Conservation (phyloP, 2,888 invertebrate species). For the Philaethria dido region DNA sequence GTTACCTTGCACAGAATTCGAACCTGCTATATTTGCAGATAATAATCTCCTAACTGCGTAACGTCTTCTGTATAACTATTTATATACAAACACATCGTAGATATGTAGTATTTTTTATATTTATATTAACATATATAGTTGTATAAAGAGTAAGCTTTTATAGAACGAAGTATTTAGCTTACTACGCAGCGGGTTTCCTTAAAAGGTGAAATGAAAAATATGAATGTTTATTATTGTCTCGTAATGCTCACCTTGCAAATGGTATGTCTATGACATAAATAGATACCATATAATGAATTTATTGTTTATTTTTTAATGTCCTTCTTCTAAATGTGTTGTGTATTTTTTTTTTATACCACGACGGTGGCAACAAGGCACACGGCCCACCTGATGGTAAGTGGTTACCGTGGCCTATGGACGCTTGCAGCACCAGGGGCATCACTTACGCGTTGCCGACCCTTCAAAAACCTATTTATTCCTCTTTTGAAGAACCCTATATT, state of each 20-base stretch:
- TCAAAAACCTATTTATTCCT: no score
- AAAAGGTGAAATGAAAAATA: slow-evolving; percentile 20
- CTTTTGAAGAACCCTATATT: no score
- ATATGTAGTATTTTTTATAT: background rate
- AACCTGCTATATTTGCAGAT: background rate
- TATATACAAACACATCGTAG: background rate
- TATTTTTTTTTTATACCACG: no score
- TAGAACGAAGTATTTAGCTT: background rate
- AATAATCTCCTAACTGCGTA: background rate
- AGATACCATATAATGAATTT: background rate
- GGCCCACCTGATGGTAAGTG: no score
- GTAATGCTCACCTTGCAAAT: slow-evolving; percentile 3
- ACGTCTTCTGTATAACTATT: background rate
- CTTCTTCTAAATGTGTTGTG: background rate
- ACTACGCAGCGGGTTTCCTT: slow-evolving; percentile 10
- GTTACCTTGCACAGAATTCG: background rate
- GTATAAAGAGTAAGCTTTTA: slow-evolving; percentile 3
- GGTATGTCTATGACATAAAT: slow-evolving; percentile 12
- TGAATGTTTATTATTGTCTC: slow-evolving; percentile 15
- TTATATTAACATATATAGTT: background rate
- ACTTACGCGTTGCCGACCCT: no score
- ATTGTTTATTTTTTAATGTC: background rate
- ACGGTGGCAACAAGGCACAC: no score
- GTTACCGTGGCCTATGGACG: no score
- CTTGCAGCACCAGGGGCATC: no score